Evolutionary conservation across 1,140 invertebrate species (phyloP).

Genomic region (Nylanderia fulva): DNA sequence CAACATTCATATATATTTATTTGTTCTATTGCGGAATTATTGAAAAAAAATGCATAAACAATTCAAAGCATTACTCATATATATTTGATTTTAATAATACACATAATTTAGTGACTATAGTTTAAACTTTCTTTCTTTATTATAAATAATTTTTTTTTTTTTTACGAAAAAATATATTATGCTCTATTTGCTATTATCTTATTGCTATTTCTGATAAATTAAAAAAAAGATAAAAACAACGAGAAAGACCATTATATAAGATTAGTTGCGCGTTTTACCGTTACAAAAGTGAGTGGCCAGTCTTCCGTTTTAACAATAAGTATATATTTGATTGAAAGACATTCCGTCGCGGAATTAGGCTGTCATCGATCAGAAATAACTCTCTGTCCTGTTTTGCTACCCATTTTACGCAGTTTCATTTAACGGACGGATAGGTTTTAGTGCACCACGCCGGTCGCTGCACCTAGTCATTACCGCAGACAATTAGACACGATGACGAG

Average conservation of each 20-base stretch:
- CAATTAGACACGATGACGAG: slow-evolving; percentile 61
- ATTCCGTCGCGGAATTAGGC: slow-evolving; percentile 32
- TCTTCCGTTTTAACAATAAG: not conserved
- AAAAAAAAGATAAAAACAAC: not conserved
- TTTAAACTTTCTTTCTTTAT: not conserved
- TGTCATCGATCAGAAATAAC: slow-evolving; percentile 47
- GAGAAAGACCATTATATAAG: slow-evolving; percentile 25
- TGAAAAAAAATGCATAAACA: not conserved
- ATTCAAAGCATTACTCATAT: not conserved
- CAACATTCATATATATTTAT: not conserved
- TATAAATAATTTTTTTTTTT: not conserved
- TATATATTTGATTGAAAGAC: not conserved
- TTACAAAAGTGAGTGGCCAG: not conserved
- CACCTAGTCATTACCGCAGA: slow-evolving; percentile 64
- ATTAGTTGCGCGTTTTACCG: slow-evolving; percentile 35
- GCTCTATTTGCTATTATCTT: slow-evolving; percentile 6
- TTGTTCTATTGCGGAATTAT: not conserved
- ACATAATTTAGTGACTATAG: not conserved
- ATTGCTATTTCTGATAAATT: not conserved
- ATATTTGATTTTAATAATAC: not conserved
- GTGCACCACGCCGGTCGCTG: slow-evolving; percentile 47
- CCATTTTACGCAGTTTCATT: slow-evolving; percentile 61
- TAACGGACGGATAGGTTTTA: slow-evolving; percentile 63
- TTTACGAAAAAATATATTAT: not conserved
- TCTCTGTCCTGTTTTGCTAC: slow-evolving; percentile 32